Percentiles rank a stretch among this genome's conserved stretches.
Conservation (phyloP, 2,797 vertebrate species). For the Lutra lutra region DNA sequence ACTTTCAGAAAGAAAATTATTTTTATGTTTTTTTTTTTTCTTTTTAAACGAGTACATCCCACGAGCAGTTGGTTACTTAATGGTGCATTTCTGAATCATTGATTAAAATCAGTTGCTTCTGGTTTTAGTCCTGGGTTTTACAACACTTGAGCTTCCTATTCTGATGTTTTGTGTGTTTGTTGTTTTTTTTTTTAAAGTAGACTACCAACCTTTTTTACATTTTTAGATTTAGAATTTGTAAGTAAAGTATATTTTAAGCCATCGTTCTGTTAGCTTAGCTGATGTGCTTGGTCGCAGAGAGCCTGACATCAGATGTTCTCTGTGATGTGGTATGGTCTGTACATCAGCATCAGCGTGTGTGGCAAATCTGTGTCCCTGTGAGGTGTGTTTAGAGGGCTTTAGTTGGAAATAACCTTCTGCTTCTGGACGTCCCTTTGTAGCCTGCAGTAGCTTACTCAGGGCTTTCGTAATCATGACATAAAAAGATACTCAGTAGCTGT, state of each 20-base stretch:
- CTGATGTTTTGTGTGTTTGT: not conserved
- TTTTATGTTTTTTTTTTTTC: not conserved
- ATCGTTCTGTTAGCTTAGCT: not conserved
- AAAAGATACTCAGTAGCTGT: constrained; percentile 60
- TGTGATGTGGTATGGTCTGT: not conserved
- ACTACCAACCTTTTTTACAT: not conserved
- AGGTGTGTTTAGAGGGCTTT: not conserved
- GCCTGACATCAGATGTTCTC: not conserved
- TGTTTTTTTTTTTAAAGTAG: constrained; percentile 19
- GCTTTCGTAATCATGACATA: constrained; percentile 77
- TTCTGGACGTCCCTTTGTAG: constrained; percentile 60
- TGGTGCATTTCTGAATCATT: constrained; percentile 38
- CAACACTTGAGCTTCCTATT: not conserved
- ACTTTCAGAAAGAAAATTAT: not conserved
- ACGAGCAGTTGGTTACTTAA: not conserved
- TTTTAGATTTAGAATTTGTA: constrained; percentile 32
- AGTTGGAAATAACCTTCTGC: constrained; percentile 48
- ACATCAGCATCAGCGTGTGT: not conserved
- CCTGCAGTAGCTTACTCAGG: constrained; percentile 83
- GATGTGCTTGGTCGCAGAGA: not conserved
- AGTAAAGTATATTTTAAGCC: not conserved
- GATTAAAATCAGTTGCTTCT: constrained; percentile 38
- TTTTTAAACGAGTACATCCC: not conserved
- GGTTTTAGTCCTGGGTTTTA: constrained; percentile 6
- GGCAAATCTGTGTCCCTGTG: not conserved